A percentile compares a stretch with the other conserved stretches of the same genome.
These are phyloP conservation scores for Helobdella robusta DNA, from an alignment of 2,888 invertebrate genomes.

Conservation along the genomic window DNA sequence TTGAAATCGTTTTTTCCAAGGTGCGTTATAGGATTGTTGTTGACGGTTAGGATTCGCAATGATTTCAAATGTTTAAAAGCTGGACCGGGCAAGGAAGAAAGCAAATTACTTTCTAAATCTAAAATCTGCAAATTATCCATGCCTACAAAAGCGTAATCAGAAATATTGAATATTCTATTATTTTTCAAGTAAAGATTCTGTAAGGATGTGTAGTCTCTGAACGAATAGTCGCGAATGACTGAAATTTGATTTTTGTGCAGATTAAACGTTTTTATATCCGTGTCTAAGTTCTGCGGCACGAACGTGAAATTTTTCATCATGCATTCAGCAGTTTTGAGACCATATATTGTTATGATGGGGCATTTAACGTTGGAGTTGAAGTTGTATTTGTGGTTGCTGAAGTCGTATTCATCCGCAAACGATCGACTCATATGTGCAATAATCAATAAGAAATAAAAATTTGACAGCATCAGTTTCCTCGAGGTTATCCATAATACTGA, in stretches of 20 bases:
- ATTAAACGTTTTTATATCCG: conserved; percentile 32
- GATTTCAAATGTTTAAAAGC: conserved; percentile 29
- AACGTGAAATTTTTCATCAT: conserved; percentile 23
- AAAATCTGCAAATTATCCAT: conserved; percentile 33
- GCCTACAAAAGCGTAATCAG: conserved; percentile 32
- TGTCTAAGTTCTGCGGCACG: conserved; percentile 31
- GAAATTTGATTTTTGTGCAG: conserved; percentile 32
- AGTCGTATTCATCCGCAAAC: too few relatives aligned
- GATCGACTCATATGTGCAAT: too few relatives aligned
- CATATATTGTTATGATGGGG: conserved; percentile 30
- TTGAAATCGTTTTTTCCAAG: conserved; percentile 29
- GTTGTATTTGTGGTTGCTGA: too few relatives aligned
- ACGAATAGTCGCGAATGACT: conserved; percentile 28
- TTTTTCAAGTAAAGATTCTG: conserved; percentile 33
- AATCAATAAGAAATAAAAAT: too few relatives aligned
- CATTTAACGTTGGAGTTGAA: too few relatives aligned
- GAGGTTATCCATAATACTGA: too few relatives aligned
- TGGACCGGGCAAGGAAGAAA: conserved; percentile 26
- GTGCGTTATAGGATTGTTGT: conserved; percentile 31
- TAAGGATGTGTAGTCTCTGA: conserved; percentile 31
- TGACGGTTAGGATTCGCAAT: conserved; percentile 31
- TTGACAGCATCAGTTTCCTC: too few relatives aligned
- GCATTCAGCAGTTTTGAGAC: conserved; percentile 33
- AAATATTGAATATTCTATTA: conserved; percentile 31
- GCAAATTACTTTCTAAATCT: conserved; percentile 32